Base-by-base conservation (phyloP, 2,113 vertebrate genomes). In the Centropus bengalensis region DNA sequence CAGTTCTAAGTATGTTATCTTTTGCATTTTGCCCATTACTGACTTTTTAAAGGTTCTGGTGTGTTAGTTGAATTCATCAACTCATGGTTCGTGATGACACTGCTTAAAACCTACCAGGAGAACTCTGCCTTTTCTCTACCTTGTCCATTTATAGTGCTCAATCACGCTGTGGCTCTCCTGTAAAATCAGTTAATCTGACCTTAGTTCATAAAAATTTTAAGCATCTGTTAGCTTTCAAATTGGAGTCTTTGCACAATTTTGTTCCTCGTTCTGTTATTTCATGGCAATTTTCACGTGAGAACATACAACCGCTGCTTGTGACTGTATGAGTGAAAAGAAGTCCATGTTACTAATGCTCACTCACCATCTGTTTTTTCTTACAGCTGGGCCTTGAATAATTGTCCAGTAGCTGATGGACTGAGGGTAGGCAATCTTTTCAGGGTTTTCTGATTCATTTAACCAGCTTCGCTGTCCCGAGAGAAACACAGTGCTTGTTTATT, bases 381-480 rank as follows among this genome's bases (percentile, higher is more conserved):
- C 96, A 98, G 98, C 97, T 97, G 97, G 95, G 87, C 96, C 97
- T 96, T 95, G 93, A 97, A 96, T 97, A 97, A 98, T 98, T 97
- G 96, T 98, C 97, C 97, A 89, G 97, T 94, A 93, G 97, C 97
- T 96, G 97, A 96, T 96, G 96, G 97, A 91, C 95, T 87, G 83
- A 96, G 96, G 96, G 90, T 74, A 96, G 94, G 91, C 95, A 62
- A 60, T 97, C 64, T 94, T 96, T 97, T 93, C 96, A 95, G 96
- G 94, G 93, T 85, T 97, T 98, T 97, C 95, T 97, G 97, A 97
- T 97, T 97, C 97, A 97, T 97, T 97, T 97, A 97, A 97, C 96
- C 83, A 93, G 94, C 88, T 60, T 92, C 7, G 8, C 62, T 97
- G 96, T 89, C 96, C 95, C 88, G 86, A 94, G 97, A 97, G 89